Percentiles rank a stretch among this genome's conserved stretches.
phyloP scores from a whole-genome alignment of 1,140 invertebrate species.

The Bathynomus jamesi region DNA sequence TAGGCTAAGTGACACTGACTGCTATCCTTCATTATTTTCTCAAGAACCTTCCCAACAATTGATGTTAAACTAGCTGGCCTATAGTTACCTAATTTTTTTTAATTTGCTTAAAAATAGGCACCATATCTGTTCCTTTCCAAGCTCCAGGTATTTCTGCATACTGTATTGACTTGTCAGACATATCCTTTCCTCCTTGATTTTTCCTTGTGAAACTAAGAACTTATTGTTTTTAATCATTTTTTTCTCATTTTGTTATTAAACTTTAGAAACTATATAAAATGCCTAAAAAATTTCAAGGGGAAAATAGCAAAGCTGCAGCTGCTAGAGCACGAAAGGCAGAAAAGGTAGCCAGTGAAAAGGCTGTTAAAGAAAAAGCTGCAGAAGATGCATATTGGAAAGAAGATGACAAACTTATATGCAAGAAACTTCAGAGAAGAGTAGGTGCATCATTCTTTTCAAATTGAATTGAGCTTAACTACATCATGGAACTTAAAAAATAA shows the following conservation, averaged over 20 bases:
- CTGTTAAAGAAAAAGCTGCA: conserved; percentile 45
- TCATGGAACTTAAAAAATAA: too few species aligned
- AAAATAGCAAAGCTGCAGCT: conserved; percentile 52
- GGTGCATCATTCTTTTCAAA: conserved; percentile 4
- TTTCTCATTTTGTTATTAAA: neutral
- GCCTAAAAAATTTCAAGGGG: conserved; percentile 54
- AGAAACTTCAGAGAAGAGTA: conserved; percentile 53
- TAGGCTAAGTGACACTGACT: too few species aligned
- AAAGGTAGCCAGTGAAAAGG: conserved; percentile 42
- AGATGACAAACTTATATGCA: conserved; percentile 51
- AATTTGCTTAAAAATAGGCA: too few species aligned
- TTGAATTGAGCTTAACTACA: neutral
- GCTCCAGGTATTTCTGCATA: too few species aligned
- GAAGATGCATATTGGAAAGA: conserved; percentile 55
- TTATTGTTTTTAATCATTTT: neutral
- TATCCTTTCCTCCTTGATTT: neutral
- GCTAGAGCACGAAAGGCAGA: conserved; percentile 49
- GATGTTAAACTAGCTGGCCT: too few species aligned
- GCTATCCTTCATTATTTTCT: too few species aligned
- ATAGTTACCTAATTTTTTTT: too few species aligned
- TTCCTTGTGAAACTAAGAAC: neutral
- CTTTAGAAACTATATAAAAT: too few species aligned
- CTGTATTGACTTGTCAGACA: neutral
- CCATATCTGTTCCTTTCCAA: too few species aligned
- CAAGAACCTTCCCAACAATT: too few species aligned